These are phyloP conservation scores for Pristionchus fissidentatus DNA, from an alignment of 2,888 invertebrate species.

Conservation along the genomic window DNA sequence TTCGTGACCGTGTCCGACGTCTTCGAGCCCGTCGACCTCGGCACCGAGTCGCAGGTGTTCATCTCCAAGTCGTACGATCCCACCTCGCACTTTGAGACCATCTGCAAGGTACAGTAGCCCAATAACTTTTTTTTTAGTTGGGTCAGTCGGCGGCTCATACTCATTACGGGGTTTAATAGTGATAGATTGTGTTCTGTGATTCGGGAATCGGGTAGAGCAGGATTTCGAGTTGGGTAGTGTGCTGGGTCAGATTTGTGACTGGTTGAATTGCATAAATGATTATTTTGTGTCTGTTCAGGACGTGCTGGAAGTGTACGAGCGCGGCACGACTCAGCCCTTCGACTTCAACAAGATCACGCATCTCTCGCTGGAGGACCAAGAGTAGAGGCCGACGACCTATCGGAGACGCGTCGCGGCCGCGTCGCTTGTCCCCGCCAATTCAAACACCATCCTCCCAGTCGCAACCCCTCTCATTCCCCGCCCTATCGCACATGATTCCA, in stretches of 20 bases:
- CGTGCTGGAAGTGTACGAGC: constrained; percentile 92
- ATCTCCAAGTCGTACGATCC: constrained; percentile 98
- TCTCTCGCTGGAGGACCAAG: constrained; percentile 73
- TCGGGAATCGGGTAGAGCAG: background rate
- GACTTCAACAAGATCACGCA: constrained; percentile 76
- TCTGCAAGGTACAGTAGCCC: constrained; percentile 81
- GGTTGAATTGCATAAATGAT: background rate
- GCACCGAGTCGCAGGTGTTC: constrained; percentile 90
- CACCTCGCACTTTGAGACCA: constrained; percentile 98
- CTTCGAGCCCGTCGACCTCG: constrained; percentile 91
- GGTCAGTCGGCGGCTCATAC: too few relatives aligned
- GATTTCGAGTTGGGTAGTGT: background rate
- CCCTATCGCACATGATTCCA: constrained; percentile 7
- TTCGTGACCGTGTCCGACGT: constrained; percentile 84
- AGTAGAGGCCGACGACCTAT: constrained; percentile 56
- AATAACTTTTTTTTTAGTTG: too few relatives aligned
- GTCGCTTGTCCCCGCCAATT: background rate
- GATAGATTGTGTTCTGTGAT: too few relatives aligned
- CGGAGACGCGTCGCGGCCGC: background rate
- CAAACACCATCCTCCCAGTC: constrained; percentile 30
- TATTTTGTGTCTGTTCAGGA: constrained; percentile 80
- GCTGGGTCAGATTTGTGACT: background rate
- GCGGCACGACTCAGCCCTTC: constrained; percentile 74
- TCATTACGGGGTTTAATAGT: too few relatives aligned
- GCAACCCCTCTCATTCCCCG: too few relatives aligned